These are phyloP conservation scores for Anabacerthia variegaticeps DNA, from an alignment of 2,797 vertebrate genomes.

Conservation along the genomic window DNA sequence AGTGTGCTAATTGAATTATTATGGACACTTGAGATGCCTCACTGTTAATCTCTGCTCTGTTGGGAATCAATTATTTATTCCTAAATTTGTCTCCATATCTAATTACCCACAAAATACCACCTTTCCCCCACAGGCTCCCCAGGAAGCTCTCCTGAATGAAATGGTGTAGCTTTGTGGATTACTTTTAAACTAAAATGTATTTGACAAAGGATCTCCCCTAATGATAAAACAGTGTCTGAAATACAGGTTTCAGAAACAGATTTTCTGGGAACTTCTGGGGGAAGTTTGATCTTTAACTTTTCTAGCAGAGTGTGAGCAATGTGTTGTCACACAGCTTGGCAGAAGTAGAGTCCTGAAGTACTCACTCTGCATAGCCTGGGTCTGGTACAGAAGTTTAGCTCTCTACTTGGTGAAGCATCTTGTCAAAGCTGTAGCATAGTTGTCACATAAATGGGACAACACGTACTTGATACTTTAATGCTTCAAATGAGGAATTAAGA, in stretches of 20 bases:
- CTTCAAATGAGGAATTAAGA: background rate
- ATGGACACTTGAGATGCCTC: background rate
- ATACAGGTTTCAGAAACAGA: background rate
- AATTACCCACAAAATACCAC: background rate
- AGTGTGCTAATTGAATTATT: background rate
- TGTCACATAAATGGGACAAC: background rate
- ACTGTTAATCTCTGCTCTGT: background rate
- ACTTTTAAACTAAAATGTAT: background rate
- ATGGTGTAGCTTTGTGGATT: background rate
- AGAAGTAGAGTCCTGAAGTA: background rate
- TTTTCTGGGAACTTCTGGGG: background rate
- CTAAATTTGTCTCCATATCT: background rate
- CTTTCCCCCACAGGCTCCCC: background rate
- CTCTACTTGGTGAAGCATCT: background rate
- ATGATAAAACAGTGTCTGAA: background rate
- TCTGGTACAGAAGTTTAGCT: background rate
- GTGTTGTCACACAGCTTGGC: background rate
- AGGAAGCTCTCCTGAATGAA: background rate
- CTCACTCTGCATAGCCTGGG: rapidly evolving
- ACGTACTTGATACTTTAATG: background rate
- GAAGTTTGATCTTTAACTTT: background rate
- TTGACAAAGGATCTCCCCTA: background rate
- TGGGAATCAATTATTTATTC: background rate
- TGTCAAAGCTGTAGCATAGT: background rate
- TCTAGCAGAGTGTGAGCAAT: background rate